Percentiles rank a stretch among this genome's conserved stretches.
These are phyloP conservation scores for Potamilus streckersoni DNA, from an alignment of 1,140 invertebrate species.

Conservation along the genomic window DNA sequence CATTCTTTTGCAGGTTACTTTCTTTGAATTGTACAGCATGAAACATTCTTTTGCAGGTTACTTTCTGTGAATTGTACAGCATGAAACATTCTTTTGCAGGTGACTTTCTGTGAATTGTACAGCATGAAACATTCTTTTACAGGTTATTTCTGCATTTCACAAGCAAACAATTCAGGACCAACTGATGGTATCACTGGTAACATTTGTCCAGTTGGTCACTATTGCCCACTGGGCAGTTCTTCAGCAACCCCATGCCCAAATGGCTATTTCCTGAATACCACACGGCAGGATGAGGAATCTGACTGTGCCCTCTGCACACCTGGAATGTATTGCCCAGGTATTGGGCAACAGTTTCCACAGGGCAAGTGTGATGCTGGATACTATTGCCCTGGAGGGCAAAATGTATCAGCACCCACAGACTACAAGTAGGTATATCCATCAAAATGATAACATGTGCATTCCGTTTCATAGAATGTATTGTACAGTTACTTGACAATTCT, in stretches of 20 bases:
- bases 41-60: constrained; percentile 42
- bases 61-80: constrained; percentile 52
- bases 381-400: constrained; percentile 60
- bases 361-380: constrained; percentile 59
- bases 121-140: background rate
- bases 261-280: constrained; percentile 56
- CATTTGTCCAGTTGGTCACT: constrained; percentile 55
- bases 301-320: constrained; percentile 58
- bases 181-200: constrained; percentile 51
- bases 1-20: background rate
- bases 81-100: constrained; percentile 3
- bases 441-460: too few species aligned
- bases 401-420: constrained; percentile 52
- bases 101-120: background rate
- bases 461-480: too few species aligned
- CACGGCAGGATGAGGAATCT: constrained; percentile 38
- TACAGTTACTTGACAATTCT: too few species aligned
- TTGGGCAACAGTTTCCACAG: constrained; percentile 41
- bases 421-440: constrained; percentile 48
- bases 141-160: constrained; percentile 58
- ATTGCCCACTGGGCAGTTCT: constrained; percentile 48
- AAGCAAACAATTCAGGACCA: constrained; percentile 45
- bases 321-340: constrained; percentile 56
- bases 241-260: constrained; percentile 37
- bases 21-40: too few species aligned